These are phyloP conservation scores for Bombyx mori DNA, from an alignment of 1,140 invertebrate species.

Conservation along the genomic window DNA sequence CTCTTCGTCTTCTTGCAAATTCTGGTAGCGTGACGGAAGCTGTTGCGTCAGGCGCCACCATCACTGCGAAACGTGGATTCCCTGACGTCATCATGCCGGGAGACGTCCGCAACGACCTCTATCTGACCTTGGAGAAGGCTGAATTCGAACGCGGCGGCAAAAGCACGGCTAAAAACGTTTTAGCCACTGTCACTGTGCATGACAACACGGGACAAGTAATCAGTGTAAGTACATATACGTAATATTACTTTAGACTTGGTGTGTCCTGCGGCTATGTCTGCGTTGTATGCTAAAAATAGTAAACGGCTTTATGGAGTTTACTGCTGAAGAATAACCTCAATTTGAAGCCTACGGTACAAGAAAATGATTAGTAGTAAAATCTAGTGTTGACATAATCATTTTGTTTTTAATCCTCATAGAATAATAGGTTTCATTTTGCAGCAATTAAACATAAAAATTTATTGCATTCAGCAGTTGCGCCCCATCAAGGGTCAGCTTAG, in stretches of 20 bases:
- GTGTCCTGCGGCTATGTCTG: no score
- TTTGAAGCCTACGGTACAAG: no score
- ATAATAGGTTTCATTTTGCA: no score
- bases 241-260: not conserved
- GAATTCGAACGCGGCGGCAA: conserved; percentile 97
- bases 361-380: no score
- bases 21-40: conserved; percentile 53
- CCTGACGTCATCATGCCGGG: conserved; percentile 97
- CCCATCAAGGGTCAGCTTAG: no score
- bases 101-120: conserved; percentile 95
- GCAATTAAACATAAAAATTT: no score
- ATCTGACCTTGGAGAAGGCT: conserved; percentile 86
- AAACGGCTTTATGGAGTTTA: no score
- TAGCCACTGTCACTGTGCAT: conserved; percentile 86
- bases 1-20: conserved; percentile 49
- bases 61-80: conserved; percentile 92
- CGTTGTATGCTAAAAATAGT: no score
- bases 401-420: no score
- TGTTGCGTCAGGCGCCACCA: conserved; percentile 76
- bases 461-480: no score
- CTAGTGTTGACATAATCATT: no score
- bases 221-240: conserved; percentile 70
- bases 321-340: no score
- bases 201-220: conserved; percentile 84
- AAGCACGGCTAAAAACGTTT: conserved; percentile 94